Conservation (phyloP, 2,113 vertebrate species). For the Procapra przewalskii region DNA sequence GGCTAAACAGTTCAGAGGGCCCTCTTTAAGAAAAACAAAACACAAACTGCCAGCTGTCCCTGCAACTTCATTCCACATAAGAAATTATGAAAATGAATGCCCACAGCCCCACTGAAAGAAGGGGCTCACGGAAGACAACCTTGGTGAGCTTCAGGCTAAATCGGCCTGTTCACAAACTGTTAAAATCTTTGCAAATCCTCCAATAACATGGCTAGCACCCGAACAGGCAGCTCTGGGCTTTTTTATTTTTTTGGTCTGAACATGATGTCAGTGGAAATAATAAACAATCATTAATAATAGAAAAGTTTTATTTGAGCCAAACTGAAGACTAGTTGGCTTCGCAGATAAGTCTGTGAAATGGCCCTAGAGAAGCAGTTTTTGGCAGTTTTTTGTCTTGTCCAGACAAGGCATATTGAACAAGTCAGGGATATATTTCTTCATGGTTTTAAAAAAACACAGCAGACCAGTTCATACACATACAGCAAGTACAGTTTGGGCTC, state of each 20-base stretch:
- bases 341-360: neutral
- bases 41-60: neutral
- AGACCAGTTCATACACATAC: neutral
- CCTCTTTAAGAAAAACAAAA: constrained; percentile 10
- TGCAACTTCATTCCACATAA: neutral
- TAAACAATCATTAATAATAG: neutral
- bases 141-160: neutral
- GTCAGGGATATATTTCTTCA: neutral
- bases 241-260: neutral
- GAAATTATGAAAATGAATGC: neutral
- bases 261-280: neutral
- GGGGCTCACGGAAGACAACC: neutral
- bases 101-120: neutral
- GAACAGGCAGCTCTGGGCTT: neutral
- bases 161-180: neutral
- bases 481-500: neutral
- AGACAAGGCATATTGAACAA: neutral
- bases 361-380: neutral
- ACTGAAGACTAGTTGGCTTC: neutral
- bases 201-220: neutral
- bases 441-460: neutral
- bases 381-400: neutral
- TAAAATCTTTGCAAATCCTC: neutral
- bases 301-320: neutral
- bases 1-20: neutral